Percentiles rank a stretch among this genome's conserved stretches.
These are phyloP conservation scores for Parapsyche elsis DNA, from an alignment of 1,140 invertebrate genomes.

Conservation along the genomic window DNA sequence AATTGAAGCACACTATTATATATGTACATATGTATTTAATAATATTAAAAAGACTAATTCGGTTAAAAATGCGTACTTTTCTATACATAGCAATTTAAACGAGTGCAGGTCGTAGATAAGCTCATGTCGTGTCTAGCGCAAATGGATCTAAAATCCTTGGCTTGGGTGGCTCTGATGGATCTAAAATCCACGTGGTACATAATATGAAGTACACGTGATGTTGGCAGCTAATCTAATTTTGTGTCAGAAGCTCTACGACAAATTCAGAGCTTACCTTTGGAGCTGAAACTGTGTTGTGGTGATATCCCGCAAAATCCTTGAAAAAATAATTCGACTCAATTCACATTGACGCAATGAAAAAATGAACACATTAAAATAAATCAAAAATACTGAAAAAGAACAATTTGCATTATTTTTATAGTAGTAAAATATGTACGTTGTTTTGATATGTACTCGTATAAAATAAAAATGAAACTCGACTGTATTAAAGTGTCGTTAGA, in stretches of 20 bases:
- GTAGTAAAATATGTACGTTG: too few species aligned
- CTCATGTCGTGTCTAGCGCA: not conserved
- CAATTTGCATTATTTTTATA: too few species aligned
- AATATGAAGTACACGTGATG: not conserved
- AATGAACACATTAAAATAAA: not conserved
- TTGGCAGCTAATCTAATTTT: constrained; percentile 18
- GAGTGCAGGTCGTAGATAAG: not conserved
- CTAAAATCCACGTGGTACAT: not conserved
- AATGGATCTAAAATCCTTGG: constrained; percentile 12
- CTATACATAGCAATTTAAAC: constrained; percentile 7
- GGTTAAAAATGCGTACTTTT: not conserved
- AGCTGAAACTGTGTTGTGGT: constrained; percentile 11
- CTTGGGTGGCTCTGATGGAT: not conserved
- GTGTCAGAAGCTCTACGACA: constrained; percentile 29
- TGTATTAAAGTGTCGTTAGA: too few species aligned
- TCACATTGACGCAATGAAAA: not conserved
- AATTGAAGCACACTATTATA: not conserved
- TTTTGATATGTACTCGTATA: too few species aligned
- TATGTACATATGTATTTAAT: not conserved
- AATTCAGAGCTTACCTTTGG: constrained; percentile 35
- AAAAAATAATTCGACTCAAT: constrained; percentile 31
- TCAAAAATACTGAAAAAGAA: not conserved
- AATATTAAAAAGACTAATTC: not conserved
- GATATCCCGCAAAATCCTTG: constrained; percentile 34
- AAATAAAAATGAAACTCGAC: too few species aligned